Percentiles rank a stretch among this genome's conserved stretches.
Conservation (phyloP, 2,888 invertebrate genomes). For the Leptogaster cylindrica region DNA sequence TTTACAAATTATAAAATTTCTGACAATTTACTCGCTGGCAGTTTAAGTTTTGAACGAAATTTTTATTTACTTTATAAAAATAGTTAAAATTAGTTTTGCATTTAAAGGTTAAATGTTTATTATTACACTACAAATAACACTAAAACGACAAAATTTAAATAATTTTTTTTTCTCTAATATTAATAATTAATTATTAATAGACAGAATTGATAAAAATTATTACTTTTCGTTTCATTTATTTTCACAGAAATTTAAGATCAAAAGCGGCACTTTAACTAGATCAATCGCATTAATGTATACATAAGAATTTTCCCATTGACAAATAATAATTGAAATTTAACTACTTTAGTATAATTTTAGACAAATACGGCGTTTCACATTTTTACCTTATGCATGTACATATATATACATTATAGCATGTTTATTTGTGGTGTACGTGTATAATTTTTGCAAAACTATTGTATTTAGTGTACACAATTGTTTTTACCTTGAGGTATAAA, state of each 20-base stretch:
- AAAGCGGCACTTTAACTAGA: conserved; percentile 14
- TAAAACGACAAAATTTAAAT: conserved; percentile 12
- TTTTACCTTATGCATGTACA: too few relatives aligned
- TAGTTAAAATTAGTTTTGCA: conserved; percentile 30
- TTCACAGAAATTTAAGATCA: too few relatives aligned
- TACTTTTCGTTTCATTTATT: conserved; percentile 24
- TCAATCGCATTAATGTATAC: too few relatives aligned
- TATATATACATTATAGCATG: too few relatives aligned
- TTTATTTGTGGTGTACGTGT: too few relatives aligned
- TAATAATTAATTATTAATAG: background rate
- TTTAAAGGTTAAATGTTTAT: conserved; percentile 13
- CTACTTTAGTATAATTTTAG: too few relatives aligned
- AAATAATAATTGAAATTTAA: too few relatives aligned
- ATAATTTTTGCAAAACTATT: too few relatives aligned
- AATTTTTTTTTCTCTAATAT: conserved; percentile 4
- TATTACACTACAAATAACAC: conserved; percentile 21
- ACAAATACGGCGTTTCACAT: too few relatives aligned
- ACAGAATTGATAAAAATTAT: conserved; percentile 17
- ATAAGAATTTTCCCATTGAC: too few relatives aligned
- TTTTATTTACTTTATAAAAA: conserved; percentile 29
- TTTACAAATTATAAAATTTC: conserved; percentile 33
- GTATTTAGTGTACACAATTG: too few relatives aligned
- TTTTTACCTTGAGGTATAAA: too few relatives aligned
- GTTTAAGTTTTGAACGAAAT: conserved; percentile 33
- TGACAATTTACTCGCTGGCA: conserved; percentile 27